Percentiles rank a stretch among this genome's conserved stretches.
These are phyloP conservation scores for Stomatorhinus ivindoensis DNA, from an alignment of 2,113 vertebrate species.

Conservation along the genomic window DNA sequence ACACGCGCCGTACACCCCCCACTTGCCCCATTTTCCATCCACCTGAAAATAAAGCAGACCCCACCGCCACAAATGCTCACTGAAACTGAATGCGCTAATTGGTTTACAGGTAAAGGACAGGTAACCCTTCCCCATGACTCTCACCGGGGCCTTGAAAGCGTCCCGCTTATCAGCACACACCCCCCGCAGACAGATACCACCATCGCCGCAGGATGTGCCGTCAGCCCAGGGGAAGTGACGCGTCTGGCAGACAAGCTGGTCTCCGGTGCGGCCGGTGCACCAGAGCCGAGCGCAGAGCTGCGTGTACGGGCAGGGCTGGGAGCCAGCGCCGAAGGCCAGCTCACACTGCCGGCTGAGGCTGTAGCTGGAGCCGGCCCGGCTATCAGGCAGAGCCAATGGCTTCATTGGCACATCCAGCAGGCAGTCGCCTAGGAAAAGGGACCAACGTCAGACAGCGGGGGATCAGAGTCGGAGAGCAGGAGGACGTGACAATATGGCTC, in stretches of 20 bases:
- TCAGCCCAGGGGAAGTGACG: conserved; percentile 97
- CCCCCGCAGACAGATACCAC: conserved; percentile 77
- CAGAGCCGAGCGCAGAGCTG: conserved; percentile 87
- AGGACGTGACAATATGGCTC: background rate
- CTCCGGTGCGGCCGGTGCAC: conserved; percentile 88
- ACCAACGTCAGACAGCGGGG: background rate
- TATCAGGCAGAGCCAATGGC: conserved; percentile 68
- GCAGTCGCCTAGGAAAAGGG: conserved; percentile 72
- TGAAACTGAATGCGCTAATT: background rate
- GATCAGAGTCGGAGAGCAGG: background rate
- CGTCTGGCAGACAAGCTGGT: conserved; percentile 91
- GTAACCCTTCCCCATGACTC: background rate
- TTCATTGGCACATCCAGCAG: conserved; percentile 86
- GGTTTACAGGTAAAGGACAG: background rate
- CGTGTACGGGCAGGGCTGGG: conserved; percentile 92
- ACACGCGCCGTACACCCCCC: conserved; percentile 79
- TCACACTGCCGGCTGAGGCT: conserved; percentile 84
- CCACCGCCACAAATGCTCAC: background rate
- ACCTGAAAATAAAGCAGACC: conserved; percentile 58
- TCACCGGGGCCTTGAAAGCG: conserved; percentile 67
- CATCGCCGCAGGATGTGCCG: conserved; percentile 78
- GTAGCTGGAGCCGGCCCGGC: conserved; percentile 74
- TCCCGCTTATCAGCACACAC: conserved; percentile 68
- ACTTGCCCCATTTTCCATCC: conserved; percentile 88
- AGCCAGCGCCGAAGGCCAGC: conserved; percentile 83